These are phyloP conservation scores for Sinocyclocheilus anophthalmus DNA, from an alignment of 2,113 vertebrate species.

Conservation along the genomic window DNA sequence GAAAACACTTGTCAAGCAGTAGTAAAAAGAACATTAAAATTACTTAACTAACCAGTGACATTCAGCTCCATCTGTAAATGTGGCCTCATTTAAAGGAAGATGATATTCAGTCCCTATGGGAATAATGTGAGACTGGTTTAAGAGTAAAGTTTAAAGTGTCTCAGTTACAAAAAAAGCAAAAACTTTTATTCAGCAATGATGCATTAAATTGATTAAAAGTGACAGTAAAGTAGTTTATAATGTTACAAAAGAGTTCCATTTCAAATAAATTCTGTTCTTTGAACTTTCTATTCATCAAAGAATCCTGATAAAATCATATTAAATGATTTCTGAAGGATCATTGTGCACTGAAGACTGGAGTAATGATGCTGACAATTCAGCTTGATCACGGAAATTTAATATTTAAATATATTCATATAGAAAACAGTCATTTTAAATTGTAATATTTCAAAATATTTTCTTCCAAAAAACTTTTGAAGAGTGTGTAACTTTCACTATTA, in stretches of 20 bases:
- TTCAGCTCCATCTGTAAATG: slow-evolving; percentile 57
- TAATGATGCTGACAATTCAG: neutral
- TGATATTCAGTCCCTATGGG: slow-evolving; percentile 65
- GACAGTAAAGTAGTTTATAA: too few relatives aligned
- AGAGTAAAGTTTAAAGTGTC: neutral
- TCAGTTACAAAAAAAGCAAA: too few relatives aligned
- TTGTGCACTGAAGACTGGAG: neutral
- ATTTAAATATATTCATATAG: neutral
- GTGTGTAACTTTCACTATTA: neutral
- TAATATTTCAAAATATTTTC: neutral
- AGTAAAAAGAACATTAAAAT: neutral
- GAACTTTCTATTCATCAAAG: too few relatives aligned
- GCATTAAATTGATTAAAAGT: too few relatives aligned
- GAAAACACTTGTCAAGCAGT: neutral
- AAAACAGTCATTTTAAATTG: neutral
- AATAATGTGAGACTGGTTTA: slow-evolving; percentile 26
- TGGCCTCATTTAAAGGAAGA: slow-evolving; percentile 56
- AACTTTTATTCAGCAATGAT: too few relatives aligned
- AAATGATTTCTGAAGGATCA: neutral
- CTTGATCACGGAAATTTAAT: neutral
- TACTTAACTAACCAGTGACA: slow-evolving; percentile 69
- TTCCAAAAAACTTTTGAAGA: neutral
- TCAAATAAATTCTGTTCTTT: too few relatives aligned
- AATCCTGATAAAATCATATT: too few relatives aligned
- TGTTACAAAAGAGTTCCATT: too few relatives aligned